Conservation (phyloP, 35 echinoderm and acorn worm species). For the Hemicentrotus pulcherrimus region DNA sequence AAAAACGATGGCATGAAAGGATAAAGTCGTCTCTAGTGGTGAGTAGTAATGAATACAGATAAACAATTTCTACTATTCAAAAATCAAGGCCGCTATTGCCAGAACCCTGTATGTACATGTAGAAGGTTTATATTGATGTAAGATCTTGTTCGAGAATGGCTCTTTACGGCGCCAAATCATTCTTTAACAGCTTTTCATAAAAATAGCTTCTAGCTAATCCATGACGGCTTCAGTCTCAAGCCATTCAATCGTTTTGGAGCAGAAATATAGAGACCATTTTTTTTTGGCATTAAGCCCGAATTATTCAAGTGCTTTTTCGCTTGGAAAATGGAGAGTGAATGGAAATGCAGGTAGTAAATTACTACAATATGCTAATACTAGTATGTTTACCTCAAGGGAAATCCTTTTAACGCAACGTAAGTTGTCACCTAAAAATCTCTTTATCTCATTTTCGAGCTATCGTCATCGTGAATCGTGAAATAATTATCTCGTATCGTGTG, state of each 20-base stretch:
- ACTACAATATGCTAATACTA: too few species aligned
- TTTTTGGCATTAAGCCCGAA: not conserved
- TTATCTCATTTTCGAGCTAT: too few species aligned
- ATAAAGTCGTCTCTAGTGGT: too few species aligned
- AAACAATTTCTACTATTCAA: not conserved
- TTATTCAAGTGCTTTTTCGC: too few species aligned
- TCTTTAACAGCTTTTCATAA: not conserved
- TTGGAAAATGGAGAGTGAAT: too few species aligned
- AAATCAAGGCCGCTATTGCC: not conserved
- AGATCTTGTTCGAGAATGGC: not conserved
- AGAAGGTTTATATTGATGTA: not conserved
- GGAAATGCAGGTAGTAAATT: too few species aligned
- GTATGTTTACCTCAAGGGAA: too few species aligned
- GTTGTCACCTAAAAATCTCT: too few species aligned
- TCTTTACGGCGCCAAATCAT: not conserved
- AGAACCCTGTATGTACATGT: not conserved
- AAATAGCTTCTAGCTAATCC: not conserved
- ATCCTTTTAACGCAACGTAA: too few species aligned
- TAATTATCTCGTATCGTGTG: too few species aligned
- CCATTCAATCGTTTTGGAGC: not conserved
- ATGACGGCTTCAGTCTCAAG: not conserved
- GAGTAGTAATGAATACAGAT: not conserved
- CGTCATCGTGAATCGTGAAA: too few species aligned
- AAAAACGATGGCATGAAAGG: too few species aligned
- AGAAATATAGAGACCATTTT: not conserved